Base-by-base conservation (phyloP, 2,888 invertebrate species). In the Drosophila phalerata region DNA sequence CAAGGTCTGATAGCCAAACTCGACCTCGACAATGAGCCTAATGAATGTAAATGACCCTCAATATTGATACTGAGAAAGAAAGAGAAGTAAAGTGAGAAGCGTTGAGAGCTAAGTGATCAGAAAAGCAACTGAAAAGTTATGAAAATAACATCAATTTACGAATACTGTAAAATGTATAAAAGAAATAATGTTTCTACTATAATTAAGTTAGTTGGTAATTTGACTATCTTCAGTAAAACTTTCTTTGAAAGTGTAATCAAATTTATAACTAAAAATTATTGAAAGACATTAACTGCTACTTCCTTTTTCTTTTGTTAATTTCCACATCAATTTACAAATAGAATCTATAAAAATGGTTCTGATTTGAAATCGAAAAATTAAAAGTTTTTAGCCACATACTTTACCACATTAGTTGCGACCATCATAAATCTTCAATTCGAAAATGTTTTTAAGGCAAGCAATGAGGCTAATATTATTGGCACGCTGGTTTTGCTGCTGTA, bases 1-100 rank as follows among this genome's bases (percentile, higher is more conserved):
- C 15, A 30, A 51, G 57, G 37, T 43, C 55, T 15, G 8, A 53
- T 17, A 19, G 10, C 47, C 47, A 37, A 48, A 51, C 48, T 70
- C 49, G 77, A 74, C 73, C 71, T 76, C 71, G 73, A 51, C 77
- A 76, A 34, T 70, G 65, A 65, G 57, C 48, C 51, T 49, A 3
- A 56, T 61, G 28, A 55, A 52, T 70, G 52, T 17, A 47, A 62
- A 34, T 37, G 49, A 40, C 22, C 43, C 47, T 19, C 30, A 28
- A 19, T 43, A 42, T 38, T 51, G 32, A 22, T 37, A 37, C 13
- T 11, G 19, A 32, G 15, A 5, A 32, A 49, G 5, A 3, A 3
- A 11, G 11, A 11, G 48, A 15, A 48, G 25, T n/a, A n/a, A 8
- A 15, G 47, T 17, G 4, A 11, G 5, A 13, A 15, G 22, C 8